phyloP scores from a whole-genome alignment of 2,888 invertebrate genomes.

The Cyrtodaria siliqua region DNA sequence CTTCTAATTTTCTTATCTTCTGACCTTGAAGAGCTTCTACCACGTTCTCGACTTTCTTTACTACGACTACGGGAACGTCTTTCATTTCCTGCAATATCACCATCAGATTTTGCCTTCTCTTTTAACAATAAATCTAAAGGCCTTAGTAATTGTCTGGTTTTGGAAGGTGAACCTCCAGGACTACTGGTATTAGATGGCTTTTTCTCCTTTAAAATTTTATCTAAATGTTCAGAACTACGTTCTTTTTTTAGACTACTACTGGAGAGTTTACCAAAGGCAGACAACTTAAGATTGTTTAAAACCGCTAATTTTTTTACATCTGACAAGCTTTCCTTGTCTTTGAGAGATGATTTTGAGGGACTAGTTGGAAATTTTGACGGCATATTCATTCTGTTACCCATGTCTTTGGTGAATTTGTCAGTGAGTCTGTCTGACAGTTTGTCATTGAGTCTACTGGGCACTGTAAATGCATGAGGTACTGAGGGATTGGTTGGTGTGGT shows the following conservation, averaged over 20 bases:
- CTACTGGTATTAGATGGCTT: slow-evolving; percentile 46
- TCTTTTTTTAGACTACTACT: slow-evolving; percentile 55
- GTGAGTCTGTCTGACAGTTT: slow-evolving; percentile 51
- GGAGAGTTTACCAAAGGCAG: slow-evolving; percentile 71
- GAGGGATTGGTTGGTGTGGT: slow-evolving; percentile 23
- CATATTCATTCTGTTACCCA: slow-evolving; percentile 77
- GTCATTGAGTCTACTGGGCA: slow-evolving; percentile 75
- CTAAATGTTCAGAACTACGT: slow-evolving; percentile 62
- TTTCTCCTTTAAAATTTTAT: slow-evolving; percentile 64
- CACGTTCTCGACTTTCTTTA: slow-evolving; percentile 52
- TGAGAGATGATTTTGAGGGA: slow-evolving; percentile 76
- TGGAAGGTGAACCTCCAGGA: slow-evolving; percentile 53
- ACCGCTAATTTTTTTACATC: slow-evolving; percentile 75
- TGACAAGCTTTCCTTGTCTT: slow-evolving; percentile 73
- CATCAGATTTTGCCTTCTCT: slow-evolving; percentile 64
- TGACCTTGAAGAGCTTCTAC: slow-evolving; percentile 54
- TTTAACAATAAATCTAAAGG: slow-evolving; percentile 55
- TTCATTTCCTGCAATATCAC: slow-evolving; percentile 59
- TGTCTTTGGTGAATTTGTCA: slow-evolving; percentile 78
- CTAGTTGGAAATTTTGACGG: slow-evolving; percentile 75
- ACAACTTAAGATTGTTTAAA: slow-evolving; percentile 70
- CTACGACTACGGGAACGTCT: slow-evolving; percentile 53
- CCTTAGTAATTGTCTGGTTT: slow-evolving; percentile 59
- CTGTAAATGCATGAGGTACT: slow-evolving; percentile 68
- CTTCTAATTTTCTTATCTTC: slow-evolving; percentile 55